Conservation (phyloP, 2,797 vertebrate species). For the Decapterus maruadsi region DNA sequence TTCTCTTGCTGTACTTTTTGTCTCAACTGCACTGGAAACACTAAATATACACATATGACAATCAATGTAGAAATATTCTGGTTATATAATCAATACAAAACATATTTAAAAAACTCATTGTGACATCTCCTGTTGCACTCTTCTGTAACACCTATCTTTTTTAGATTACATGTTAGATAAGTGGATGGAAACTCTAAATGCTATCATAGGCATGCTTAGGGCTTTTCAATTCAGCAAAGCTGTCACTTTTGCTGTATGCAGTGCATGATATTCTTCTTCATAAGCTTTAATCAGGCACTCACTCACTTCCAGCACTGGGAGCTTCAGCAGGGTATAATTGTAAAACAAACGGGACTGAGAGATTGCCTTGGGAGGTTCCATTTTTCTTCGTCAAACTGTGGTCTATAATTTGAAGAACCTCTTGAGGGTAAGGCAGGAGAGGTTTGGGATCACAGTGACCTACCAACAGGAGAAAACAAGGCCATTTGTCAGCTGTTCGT, state of each 20-base stretch:
- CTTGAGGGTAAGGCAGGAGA: slow-evolving; percentile 37
- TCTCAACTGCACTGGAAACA: neutral
- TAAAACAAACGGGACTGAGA: slow-evolving; percentile 46
- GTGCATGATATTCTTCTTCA: slow-evolving; percentile 47
- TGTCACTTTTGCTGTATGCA: slow-evolving; percentile 50
- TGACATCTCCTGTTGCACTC: slow-evolving; percentile 11
- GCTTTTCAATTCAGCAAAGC: slow-evolving; percentile 46
- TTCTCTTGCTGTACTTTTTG: neutral
- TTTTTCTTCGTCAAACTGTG: slow-evolving; percentile 38
- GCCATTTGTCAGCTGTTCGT: slow-evolving; percentile 42
- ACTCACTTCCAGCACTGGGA: slow-evolving; percentile 45
- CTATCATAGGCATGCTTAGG: slow-evolving; percentile 32
- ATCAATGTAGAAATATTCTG: neutral
- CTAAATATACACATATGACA: neutral
- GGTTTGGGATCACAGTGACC: slow-evolving; percentile 49
- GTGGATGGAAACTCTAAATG: slow-evolving; percentile 34
- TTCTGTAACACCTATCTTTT: slow-evolving; percentile 5
- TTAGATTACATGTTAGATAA: slow-evolving; percentile 20
- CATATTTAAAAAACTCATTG: neutral
- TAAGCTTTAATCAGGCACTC: slow-evolving; percentile 48
- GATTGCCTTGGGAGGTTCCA: slow-evolving; percentile 47
- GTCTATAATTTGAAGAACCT: slow-evolving; percentile 43
- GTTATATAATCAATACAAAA: neutral
- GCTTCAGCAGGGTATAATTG: slow-evolving; percentile 43
- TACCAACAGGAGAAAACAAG: slow-evolving; percentile 21